These are phyloP conservation scores for Phyllostomus discolor DNA, from an alignment of 2,113 vertebrate genomes.

Conservation along the genomic window DNA sequence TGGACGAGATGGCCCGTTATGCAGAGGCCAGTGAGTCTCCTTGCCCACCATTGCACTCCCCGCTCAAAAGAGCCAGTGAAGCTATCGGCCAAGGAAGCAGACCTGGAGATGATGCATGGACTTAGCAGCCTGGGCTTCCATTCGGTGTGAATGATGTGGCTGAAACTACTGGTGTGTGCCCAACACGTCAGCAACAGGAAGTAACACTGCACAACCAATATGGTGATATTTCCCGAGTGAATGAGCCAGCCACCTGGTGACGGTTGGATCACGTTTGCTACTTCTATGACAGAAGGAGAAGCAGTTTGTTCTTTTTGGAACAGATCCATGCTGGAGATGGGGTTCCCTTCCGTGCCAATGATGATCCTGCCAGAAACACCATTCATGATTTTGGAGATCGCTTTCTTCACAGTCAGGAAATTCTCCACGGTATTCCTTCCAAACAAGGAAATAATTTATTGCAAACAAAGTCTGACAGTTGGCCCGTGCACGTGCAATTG, in stretches of 20 bases:
- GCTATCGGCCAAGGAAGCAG: background rate
- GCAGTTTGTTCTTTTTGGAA: slow-evolving; percentile 21
- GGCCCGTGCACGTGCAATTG: background rate
- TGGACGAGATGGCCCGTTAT: background rate
- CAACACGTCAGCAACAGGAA: background rate
- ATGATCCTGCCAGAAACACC: background rate
- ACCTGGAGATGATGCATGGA: background rate
- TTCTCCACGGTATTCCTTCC: background rate
- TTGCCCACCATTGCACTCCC: background rate
- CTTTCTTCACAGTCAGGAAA: background rate
- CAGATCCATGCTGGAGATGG: background rate
- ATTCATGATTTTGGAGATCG: background rate
- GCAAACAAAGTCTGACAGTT: background rate
- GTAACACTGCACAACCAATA: background rate
- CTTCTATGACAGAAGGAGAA: background rate
- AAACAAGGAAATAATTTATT: background rate
- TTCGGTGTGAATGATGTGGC: background rate
- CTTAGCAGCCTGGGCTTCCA: background rate
- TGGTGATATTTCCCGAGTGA: background rate
- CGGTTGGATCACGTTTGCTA: background rate
- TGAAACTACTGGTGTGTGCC: background rate
- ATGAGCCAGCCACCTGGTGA: slow-evolving; percentile 31
- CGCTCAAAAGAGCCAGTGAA: background rate
- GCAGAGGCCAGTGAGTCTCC: background rate
- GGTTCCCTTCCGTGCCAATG: background rate